A percentile compares a stretch with the other conserved stretches of the same genome.
These are phyloP conservation scores for Cottus gobio DNA, from an alignment of 2,113 vertebrate species.

Conservation along the genomic window DNA sequence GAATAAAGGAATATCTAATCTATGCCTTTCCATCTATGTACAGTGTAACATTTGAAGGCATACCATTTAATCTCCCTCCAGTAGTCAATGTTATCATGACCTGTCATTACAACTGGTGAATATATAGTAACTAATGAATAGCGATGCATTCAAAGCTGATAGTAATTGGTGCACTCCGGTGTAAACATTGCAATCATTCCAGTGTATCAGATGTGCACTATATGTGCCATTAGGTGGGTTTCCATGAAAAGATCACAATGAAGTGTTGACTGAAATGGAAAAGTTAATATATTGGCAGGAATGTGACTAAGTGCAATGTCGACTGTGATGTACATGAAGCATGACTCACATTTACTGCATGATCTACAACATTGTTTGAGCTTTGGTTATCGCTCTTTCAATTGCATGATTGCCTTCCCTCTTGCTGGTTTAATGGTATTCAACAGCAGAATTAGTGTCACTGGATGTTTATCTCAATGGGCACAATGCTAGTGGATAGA, in stretches of 20 bases:
- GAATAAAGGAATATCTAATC: no score
- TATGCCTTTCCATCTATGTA: not conserved
- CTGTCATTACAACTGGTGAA: not conserved
- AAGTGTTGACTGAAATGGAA: not conserved
- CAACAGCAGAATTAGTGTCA: not conserved
- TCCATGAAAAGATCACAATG: not conserved
- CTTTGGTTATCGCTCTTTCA: not conserved
- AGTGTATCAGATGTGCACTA: not conserved
- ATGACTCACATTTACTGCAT: not conserved
- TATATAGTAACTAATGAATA: not conserved
- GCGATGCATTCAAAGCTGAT: not conserved
- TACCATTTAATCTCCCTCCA: not conserved
- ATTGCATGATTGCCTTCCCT: not conserved
- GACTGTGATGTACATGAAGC: not conserved
- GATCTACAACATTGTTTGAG: not conserved
- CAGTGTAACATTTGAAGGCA: not conserved
- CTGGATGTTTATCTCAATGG: slow-evolving; percentile 5
- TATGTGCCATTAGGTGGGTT: not conserved
- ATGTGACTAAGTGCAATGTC: not conserved
- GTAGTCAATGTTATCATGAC: not conserved
- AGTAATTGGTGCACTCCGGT: not conserved
- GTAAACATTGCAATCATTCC: not conserved
- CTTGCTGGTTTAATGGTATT: not conserved
- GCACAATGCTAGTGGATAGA: not conserved
- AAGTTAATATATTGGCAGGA: not conserved